Percentiles rank a stretch among this genome's conserved stretches.
phyloP scores from a whole-genome alignment of 2,797 vertebrate species.

The Pipistrellus kuhlii region DNA sequence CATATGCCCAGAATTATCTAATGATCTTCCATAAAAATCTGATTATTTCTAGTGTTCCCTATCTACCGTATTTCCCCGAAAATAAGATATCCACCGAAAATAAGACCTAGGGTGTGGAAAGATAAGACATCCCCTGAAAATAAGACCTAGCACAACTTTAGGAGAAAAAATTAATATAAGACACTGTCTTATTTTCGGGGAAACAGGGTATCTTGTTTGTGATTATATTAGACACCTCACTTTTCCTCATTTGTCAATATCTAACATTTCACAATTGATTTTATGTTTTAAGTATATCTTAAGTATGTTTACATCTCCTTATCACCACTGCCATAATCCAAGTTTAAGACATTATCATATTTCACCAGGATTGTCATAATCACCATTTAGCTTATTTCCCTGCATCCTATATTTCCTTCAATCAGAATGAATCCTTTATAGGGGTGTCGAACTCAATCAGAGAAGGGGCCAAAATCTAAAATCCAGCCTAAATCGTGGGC shows the following conservation, averaged over 20 bases:
- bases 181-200: no score
- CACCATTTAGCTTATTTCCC: background rate
- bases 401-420: background rate
- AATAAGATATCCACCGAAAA: no score
- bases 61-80: background rate
- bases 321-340: background rate
- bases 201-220: background rate
- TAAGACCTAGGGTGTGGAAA: no score
- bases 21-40: background rate
- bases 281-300: background rate
- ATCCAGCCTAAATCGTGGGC: no score
- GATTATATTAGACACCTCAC: background rate
- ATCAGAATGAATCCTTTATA: background rate
- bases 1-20: background rate
- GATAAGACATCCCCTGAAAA: no score
- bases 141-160: no score
- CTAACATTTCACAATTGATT: constrained; percentile 12
- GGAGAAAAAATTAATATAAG: no score
- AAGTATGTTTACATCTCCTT: background rate
- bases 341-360: background rate
- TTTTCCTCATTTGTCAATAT: background rate
- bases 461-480: no score
- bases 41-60: background rate
- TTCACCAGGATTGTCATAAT: background rate
- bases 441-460: no score